Percentiles rank a stretch among this genome's conserved stretches.
These are phyloP conservation scores for Heterodera filipjevi DNA, from an alignment of 2,888 invertebrate genomes.

Conservation along the genomic window DNA sequence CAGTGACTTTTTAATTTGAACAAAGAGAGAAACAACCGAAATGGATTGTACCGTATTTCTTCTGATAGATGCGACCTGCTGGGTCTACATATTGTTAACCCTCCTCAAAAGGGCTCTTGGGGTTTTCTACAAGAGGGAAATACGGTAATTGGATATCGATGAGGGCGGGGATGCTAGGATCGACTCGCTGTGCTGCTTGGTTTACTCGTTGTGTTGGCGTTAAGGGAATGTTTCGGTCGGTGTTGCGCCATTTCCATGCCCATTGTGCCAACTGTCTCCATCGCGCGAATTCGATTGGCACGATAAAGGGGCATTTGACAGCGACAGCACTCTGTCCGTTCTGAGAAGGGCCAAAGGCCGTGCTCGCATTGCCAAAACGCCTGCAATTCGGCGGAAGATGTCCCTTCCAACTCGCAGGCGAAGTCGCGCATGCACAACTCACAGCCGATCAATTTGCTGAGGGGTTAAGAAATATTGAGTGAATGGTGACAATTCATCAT, in stretches of 20 bases:
- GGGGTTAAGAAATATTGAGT: slow-evolving; percentile 4
- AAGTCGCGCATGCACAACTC: slow-evolving; percentile 56
- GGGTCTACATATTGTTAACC: too few species aligned
- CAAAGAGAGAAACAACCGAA: too few species aligned
- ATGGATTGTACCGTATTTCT: too few species aligned
- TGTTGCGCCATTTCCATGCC: neutral
- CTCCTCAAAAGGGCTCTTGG: too few species aligned
- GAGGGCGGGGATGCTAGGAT: too few species aligned
- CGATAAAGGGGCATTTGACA: slow-evolving; percentile 51
- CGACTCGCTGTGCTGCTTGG: neutral
- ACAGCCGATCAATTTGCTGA: slow-evolving; percentile 61
- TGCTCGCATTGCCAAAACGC: slow-evolving; percentile 55
- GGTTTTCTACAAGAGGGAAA: too few species aligned
- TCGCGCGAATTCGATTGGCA: slow-evolving; percentile 26
- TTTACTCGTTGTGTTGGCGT: neutral
- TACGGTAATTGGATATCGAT: too few species aligned
- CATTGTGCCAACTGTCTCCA: neutral
- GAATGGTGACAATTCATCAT: too few species aligned
- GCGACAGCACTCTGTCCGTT: slow-evolving; percentile 59
- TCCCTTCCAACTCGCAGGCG: slow-evolving; percentile 55
- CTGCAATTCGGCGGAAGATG: slow-evolving; percentile 10
- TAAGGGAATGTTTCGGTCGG: neutral
- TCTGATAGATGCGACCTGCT: too few species aligned
- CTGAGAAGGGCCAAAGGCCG: slow-evolving; percentile 55
- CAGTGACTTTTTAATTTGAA: too few species aligned